Base-by-base conservation (phyloP, 1,140 invertebrate species). In the Caenorhabditis remanei region DNA sequence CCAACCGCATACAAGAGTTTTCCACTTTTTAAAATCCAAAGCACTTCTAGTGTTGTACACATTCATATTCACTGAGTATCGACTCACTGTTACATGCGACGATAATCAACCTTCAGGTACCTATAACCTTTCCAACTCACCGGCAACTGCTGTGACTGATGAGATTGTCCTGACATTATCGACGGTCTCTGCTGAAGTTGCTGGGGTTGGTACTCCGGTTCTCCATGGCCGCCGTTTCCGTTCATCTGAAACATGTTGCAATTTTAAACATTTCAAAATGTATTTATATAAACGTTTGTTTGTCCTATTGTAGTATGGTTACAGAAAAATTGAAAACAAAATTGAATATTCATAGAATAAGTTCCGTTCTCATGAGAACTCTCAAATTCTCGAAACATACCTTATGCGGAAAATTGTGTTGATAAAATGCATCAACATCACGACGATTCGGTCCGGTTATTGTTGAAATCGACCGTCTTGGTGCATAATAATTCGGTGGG, bases 351-450 rank as follows among this genome's bases (percentile, higher is more conserved):
- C 55, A 58, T 19, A 58, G 55, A 58, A 19, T 16, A 58, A 1
- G 21, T 8, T 32, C 24, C 50, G 16, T 53, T 53, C 50, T 53
- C 16, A 11, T 53, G 50, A 3, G 9, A 53, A 53, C 16, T 63
- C n/a, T 32, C 61, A 58, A 19, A 21, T 32, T 63, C 61, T 63
- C 61, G 32, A 11, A 14, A 32, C 11, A 71, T 71, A 79, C 71
- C 40, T 79, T 79, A 13, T 79, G 46, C 14, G 71, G 71, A 53
- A 79, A 79, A 9, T 79, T 79, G n/a, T 79, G 43, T 11, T 79
- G 71, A 79, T 79, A 79, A 24, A 79, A 79, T 8, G 71, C 71
- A 50, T 79, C 71, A 9, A 79, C 71, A 50, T 79, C 71, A 32
- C 71, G 43, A 21, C 71, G 71, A 50, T 50, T 79, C 24, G 71